Conservation (phyloP, 2,888 invertebrate species). For the Eudasyphora cyanicolor region DNA sequence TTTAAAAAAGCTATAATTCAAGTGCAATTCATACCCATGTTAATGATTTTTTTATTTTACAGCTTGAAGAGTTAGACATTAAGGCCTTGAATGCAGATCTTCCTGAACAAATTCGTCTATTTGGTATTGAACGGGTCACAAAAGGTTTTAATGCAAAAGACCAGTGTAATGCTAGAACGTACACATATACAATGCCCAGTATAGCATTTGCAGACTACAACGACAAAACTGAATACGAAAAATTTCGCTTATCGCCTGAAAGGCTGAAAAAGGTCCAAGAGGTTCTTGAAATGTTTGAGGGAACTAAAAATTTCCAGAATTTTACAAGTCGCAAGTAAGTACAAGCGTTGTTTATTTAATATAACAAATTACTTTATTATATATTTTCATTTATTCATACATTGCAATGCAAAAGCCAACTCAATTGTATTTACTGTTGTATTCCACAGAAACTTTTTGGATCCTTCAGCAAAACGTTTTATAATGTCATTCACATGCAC, state of each 20-base stretch:
- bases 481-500: conserved; percentile 91
- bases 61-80: conserved; percentile 85
- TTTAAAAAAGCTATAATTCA: no score
- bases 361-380: neutral
- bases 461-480: conserved; percentile 93
- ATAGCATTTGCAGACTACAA: conserved; percentile 87
- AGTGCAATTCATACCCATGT: no score
- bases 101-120: conserved; percentile 91
- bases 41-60: conserved; percentile 3
- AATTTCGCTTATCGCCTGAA: conserved; percentile 85
- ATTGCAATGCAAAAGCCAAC: neutral
- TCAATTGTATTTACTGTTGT: neutral
- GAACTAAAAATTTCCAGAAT: conserved; percentile 96
- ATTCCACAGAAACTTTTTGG: conserved; percentile 85
- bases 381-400: no score
- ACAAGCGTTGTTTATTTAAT: no score
- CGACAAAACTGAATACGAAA: conserved; percentile 81
- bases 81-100: conserved; percentile 89
- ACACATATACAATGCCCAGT: conserved; percentile 95
- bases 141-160: conserved; percentile 97
- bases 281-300: conserved; percentile 87
- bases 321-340: conserved; percentile 95
- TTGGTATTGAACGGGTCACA: conserved; percentile 91
- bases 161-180: conserved; percentile 94
- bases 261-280: conserved; percentile 85